Conservation (phyloP, 2,888 invertebrate species). For the Zhuqinia jingwanae region DNA sequence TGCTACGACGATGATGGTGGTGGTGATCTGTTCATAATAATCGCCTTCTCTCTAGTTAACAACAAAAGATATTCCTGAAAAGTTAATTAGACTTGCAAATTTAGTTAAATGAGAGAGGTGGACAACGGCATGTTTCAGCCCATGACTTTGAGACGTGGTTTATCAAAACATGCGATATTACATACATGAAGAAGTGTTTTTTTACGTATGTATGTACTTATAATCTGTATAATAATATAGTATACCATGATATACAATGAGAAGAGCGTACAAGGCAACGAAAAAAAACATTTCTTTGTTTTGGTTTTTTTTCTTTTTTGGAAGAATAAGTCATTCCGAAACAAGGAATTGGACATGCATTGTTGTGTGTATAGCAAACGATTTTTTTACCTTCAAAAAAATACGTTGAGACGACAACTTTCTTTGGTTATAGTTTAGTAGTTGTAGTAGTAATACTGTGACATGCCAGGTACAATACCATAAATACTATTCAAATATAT, state of each 20-base stretch:
- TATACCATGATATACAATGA: too few species aligned
- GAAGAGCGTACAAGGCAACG: not conserved
- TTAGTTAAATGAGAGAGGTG: constrained; percentile 73
- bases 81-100: constrained; percentile 76
- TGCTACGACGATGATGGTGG: constrained; percentile 15
- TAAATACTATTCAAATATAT: too few species aligned
- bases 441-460: not conserved
- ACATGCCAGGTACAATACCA: not conserved
- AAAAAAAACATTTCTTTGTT: constrained; percentile 32
- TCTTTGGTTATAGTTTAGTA: not conserved
- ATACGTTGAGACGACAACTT: constrained; percentile 6
- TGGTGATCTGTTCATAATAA: constrained; percentile 53
- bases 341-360: constrained; percentile 47
- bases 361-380: constrained; percentile 12
- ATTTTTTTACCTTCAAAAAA: constrained; percentile 9
- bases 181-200: too few species aligned
- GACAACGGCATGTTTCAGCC: constrained; percentile 62
- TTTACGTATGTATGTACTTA: too few species aligned
- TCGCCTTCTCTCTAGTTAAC: constrained; percentile 53
- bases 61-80: constrained; percentile 51
- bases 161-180: constrained; percentile 46
- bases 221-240: too few species aligned
- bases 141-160: constrained; percentile 60
- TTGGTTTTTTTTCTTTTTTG: constrained; percentile 24
- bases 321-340: constrained; percentile 50